These are phyloP conservation scores for Hyles vespertilio DNA, from an alignment of 1,140 invertebrate genomes.

Conservation along the genomic window DNA sequence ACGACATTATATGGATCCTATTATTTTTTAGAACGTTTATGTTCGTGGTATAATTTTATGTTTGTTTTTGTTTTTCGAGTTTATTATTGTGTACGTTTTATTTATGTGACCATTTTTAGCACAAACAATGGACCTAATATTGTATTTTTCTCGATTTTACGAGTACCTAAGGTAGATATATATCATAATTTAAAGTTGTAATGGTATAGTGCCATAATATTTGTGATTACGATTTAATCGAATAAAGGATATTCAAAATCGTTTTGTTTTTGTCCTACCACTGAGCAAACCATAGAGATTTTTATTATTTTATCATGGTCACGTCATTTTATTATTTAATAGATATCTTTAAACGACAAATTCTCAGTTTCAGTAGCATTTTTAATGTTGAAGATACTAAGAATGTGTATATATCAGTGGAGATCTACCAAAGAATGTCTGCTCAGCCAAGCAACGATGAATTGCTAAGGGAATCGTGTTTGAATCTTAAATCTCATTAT, in stretches of 20 bases:
- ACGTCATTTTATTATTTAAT: constrained; percentile 8
- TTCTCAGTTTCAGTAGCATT: neutral
- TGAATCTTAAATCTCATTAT: constrained; percentile 12
- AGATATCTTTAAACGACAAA: constrained; percentile 8
- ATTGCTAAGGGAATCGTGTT: neutral
- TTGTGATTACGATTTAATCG: constrained; percentile 11
- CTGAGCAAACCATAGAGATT: constrained; percentile 13
- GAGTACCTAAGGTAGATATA: too few species aligned
- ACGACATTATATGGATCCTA: too few species aligned
- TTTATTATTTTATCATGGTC: constrained; percentile 1
- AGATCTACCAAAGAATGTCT: constrained; percentile 5
- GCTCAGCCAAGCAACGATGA: constrained; percentile 1
- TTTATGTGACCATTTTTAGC: too few species aligned
- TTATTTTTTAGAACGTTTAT: too few species aligned
- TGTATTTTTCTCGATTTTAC: too few species aligned
- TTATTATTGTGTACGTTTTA: too few species aligned
- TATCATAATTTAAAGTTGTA: too few species aligned
- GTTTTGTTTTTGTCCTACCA: constrained; percentile 5
- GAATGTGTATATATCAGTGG: constrained; percentile 1
- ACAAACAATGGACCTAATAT: too few species aligned
- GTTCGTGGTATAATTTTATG: too few species aligned
- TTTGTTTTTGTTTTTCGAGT: too few species aligned
- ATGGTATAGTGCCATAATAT: constrained; percentile 13
- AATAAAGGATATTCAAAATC: constrained; percentile 12
- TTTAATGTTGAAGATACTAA: constrained; percentile 6